These are phyloP conservation scores for Garrulus glandarius DNA, from an alignment of 2,797 vertebrate species.

Conservation along the genomic window DNA sequence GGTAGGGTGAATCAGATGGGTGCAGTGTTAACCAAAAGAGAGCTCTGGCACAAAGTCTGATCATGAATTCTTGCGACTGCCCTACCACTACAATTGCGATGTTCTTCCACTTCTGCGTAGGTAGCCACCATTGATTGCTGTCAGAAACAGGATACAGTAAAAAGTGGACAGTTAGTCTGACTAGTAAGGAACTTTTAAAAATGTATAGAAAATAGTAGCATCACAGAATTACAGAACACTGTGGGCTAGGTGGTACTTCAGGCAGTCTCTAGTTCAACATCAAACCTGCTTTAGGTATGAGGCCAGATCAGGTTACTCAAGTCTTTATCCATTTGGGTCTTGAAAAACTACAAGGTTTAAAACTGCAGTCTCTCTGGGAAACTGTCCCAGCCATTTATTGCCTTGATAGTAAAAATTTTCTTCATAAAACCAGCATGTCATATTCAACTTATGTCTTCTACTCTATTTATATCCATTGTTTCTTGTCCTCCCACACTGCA, in stretches of 20 bases:
- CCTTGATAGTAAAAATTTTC: neutral
- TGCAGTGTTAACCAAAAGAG: neutral
- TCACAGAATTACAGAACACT: neutral
- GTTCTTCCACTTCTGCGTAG: neutral
- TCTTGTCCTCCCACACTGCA: neutral
- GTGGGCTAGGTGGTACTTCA: neutral
- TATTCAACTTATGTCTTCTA: neutral
- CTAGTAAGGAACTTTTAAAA: neutral
- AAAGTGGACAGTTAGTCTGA: neutral
- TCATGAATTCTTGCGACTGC: neutral
- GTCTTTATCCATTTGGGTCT: neutral
- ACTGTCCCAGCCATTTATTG: fast-evolving
- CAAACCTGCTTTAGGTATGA: neutral
- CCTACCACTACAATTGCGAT: neutral
- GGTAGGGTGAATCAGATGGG: fast-evolving
- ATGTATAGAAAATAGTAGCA: neutral
- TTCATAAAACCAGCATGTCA: neutral
- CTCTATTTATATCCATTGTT: neutral
- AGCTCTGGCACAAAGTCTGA: neutral
- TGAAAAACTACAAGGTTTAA: neutral
- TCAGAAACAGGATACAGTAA: neutral
- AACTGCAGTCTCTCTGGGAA: neutral
- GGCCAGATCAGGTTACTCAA: neutral
- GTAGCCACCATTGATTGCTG: neutral
- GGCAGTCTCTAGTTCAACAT: neutral